A percentile compares a stretch with the other conserved stretches of the same genome.
Conservation (phyloP, 2,797 vertebrate species). For the Dermochelys coriacea region DNA sequence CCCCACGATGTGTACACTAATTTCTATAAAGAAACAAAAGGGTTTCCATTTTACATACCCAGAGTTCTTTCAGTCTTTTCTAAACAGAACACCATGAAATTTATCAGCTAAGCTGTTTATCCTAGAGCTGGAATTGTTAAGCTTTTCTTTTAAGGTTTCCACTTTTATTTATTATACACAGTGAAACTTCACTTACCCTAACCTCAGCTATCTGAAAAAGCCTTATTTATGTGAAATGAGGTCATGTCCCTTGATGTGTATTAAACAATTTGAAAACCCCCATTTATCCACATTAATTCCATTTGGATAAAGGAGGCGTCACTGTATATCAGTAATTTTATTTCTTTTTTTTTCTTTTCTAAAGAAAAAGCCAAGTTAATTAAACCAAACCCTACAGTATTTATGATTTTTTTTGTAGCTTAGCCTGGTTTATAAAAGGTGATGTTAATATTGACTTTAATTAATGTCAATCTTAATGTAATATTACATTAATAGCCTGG, state of each 20-base stretch:
- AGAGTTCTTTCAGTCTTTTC: neutral
- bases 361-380: constrained; percentile 59
- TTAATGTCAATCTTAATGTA: constrained; percentile 78
- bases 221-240: constrained; percentile 54
- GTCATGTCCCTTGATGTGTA: constrained; percentile 48
- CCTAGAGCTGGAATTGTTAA: neutral
- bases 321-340: neutral
- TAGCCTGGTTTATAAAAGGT: constrained; percentile 69
- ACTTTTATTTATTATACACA: constrained; percentile 53
- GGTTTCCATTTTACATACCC: neutral
- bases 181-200: constrained; percentile 39
- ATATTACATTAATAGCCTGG: constrained; percentile 73
- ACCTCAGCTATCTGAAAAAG: constrained; percentile 15
- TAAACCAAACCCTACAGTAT: constrained; percentile 67
- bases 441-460: constrained; percentile 74
- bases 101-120: neutral
- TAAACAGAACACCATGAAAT: neutral
- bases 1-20: accelerated
- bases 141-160: constrained; percentile 16
- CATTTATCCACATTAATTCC: constrained; percentile 47
- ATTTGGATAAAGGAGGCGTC: constrained; percentile 46
- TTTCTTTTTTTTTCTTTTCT: neutral
- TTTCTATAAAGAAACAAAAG: neutral
- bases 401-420: constrained; percentile 51
- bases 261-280: constrained; percentile 50